A percentile compares a stretch with the other conserved stretches of the same genome.
These are phyloP conservation scores for Carcina quercana DNA, from an alignment of 2,888 invertebrate species.

Conservation along the genomic window DNA sequence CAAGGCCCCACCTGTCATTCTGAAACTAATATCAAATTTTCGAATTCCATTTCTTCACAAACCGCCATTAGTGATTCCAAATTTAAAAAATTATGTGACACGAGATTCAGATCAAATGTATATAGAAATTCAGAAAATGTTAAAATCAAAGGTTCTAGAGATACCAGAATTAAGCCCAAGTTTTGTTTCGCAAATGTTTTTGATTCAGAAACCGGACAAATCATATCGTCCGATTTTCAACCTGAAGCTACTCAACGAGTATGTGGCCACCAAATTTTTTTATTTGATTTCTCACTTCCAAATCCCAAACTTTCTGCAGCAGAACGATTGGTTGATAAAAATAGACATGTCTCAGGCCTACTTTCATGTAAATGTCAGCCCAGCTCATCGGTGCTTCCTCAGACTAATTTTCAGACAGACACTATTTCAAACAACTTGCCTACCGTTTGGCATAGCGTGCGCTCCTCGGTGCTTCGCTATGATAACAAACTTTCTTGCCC, in stretches of 20 bases:
- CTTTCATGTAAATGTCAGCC: constrained; percentile 17
- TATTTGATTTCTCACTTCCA: constrained; percentile 18
- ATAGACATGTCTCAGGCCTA: constrained; percentile 21
- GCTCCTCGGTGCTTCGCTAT: constrained; percentile 5
- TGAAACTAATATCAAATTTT: too few relatives aligned
- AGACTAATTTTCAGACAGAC: constrained; percentile 14
- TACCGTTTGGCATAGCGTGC: constrained; percentile 5
- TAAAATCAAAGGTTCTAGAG: constrained; percentile 11
- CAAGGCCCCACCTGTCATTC: too few relatives aligned
- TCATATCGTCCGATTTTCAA: constrained; percentile 20
- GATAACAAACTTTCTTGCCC: constrained; percentile 6
- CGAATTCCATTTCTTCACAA: too few relatives aligned
- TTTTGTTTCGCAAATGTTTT: constrained; percentile 22
- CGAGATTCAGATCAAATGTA: too few relatives aligned
- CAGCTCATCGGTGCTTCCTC: constrained; percentile 18
- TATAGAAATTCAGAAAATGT: too few relatives aligned
- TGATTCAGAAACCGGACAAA: constrained; percentile 20
- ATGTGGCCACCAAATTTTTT: constrained; percentile 15
- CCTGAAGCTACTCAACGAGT: constrained; percentile 19
- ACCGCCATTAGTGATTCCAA: too few relatives aligned
- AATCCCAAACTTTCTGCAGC: constrained; percentile 21
- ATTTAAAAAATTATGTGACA: too few relatives aligned
- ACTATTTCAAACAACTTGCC: constrained; percentile 6
- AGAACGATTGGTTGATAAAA: constrained; percentile 20
- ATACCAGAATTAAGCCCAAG: constrained; percentile 12